Evolutionary conservation across 2,113 vertebrate species (phyloP).

Genomic region (Butorides virescens): DNA sequence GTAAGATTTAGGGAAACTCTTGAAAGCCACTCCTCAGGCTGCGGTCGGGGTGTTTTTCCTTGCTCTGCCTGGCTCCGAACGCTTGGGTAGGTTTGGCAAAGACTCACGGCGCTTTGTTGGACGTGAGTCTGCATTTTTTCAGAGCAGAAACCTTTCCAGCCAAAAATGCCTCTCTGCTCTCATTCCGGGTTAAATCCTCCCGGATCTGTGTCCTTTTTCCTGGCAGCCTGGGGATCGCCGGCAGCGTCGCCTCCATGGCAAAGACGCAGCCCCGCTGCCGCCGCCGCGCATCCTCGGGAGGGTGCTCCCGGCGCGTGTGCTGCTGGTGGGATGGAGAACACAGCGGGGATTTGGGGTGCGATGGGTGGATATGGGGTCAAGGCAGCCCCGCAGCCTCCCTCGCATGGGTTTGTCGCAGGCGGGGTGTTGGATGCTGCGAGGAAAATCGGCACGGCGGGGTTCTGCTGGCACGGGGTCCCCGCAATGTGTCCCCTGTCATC

Average conservation of each 20-base stretch:
- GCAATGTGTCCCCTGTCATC: accelerated
- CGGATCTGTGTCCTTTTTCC: neutral
- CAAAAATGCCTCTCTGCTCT: neutral
- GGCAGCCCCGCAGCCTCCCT: neutral
- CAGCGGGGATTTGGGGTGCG: neutral
- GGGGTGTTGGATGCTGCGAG: neutral
- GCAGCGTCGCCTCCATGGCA: neutral
- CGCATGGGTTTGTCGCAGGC: neutral
- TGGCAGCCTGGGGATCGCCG: neutral
- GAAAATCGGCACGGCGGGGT: neutral
- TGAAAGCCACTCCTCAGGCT: neutral
- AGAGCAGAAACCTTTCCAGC: neutral
- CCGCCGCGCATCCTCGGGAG: neutral
- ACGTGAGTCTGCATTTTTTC: neutral
- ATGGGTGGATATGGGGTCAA: neutral
- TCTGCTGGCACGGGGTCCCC: neutral
- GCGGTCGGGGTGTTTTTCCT: neutral
- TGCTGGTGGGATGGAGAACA: neutral
- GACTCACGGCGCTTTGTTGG: neutral
- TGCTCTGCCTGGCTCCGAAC: neutral
- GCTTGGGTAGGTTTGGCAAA: neutral
- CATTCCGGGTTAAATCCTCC: neutral
- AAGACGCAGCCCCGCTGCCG: neutral
- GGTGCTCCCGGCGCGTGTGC: neutral
- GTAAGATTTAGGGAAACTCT: neutral